Conservation (phyloP, 2,888 invertebrate genomes). For the Andrena bucephala region DNA sequence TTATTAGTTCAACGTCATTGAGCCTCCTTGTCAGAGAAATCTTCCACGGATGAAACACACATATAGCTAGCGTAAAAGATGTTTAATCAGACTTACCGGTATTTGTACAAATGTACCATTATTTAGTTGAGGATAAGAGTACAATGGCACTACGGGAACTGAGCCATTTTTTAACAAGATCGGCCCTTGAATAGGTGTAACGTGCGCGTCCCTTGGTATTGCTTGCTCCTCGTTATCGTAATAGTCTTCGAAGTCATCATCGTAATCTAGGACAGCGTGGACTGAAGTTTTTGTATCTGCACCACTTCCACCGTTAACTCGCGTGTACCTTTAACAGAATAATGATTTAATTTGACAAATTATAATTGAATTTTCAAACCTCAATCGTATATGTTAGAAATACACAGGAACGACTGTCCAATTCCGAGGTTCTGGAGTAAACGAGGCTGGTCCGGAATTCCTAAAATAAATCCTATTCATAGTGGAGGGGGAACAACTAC, state of each 20-base stretch:
- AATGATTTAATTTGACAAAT: background rate
- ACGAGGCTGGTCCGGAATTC: too few relatives aligned
- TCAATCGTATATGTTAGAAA: background rate
- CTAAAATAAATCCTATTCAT: too few relatives aligned
- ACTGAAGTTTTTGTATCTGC: slow-evolving; percentile 87
- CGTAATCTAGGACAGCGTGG: slow-evolving; percentile 91
- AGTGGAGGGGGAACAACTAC: too few relatives aligned
- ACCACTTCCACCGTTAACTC: slow-evolving; percentile 80
- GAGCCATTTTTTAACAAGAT: slow-evolving; percentile 94
- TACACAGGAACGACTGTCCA: background rate
- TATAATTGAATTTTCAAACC: background rate
- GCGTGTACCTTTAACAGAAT: slow-evolving; percentile 78
- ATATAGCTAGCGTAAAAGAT: background rate
- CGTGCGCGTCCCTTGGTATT: slow-evolving; percentile 86
- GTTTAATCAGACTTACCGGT: slow-evolving; percentile 89
- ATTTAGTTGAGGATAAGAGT: slow-evolving; percentile 93
- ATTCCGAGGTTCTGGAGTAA: background rate
- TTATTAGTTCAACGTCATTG: too few relatives aligned
- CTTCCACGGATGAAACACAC: too few relatives aligned
- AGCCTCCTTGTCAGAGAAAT: too few relatives aligned
- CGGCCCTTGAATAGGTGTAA: slow-evolving; percentile 95
- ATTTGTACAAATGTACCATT: slow-evolving; percentile 95
- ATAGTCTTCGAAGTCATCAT: slow-evolving; percentile 88
- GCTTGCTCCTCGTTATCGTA: slow-evolving; percentile 85
- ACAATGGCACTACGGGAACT: slow-evolving; percentile 94